phyloP scores from a whole-genome alignment of 2,888 invertebrate genomes.

The Bombyx huttoni region DNA sequence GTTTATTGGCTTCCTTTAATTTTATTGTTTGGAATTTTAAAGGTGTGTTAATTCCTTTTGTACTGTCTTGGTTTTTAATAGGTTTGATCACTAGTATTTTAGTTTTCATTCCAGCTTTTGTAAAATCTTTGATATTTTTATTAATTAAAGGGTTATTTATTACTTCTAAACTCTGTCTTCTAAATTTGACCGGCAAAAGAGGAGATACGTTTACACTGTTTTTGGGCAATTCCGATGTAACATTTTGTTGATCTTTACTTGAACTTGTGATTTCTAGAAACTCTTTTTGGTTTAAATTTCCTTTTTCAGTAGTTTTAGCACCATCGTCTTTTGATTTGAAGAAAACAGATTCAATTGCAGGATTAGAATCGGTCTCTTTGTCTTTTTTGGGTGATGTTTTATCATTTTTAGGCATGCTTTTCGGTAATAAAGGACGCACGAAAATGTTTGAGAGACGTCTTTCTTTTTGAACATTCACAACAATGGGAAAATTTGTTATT shows the following conservation, averaged over 20 bases:
- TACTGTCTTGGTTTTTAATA: conserved; percentile 46
- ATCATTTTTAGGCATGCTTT: conserved; percentile 30
- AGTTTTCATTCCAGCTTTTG: conserved; percentile 59
- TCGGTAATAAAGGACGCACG: conserved; percentile 50
- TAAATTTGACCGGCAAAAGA: conserved; percentile 46
- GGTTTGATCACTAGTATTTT: conserved; percentile 64
- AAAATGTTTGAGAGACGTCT: conserved; percentile 34
- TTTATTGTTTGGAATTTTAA: conserved; percentile 75
- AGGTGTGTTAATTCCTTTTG: conserved; percentile 27
- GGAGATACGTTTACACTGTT: conserved; percentile 26
- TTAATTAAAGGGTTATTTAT: conserved; percentile 58
- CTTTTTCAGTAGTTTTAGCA: conserved; percentile 9
- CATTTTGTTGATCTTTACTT: conserved; percentile 6
- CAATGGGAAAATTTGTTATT: conserved; percentile 23
- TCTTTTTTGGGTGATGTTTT: conserved; percentile 56
- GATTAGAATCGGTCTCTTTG: conserved; percentile 75
- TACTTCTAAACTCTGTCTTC: conserved; percentile 49
- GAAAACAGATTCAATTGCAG: conserved; percentile 74
- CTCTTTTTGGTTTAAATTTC: conserved; percentile 6
- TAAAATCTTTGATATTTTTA: conserved; percentile 52
- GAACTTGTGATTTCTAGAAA: not conserved
- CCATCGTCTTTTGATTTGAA: conserved; percentile 11
- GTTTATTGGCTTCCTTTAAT: conserved; percentile 72
- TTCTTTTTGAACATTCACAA: conserved; percentile 25
- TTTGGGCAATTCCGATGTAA: conserved; percentile 16